Evolutionary conservation across 1,140 invertebrate species (phyloP).

Genomic region (Lutraria rhynchaena): DNA sequence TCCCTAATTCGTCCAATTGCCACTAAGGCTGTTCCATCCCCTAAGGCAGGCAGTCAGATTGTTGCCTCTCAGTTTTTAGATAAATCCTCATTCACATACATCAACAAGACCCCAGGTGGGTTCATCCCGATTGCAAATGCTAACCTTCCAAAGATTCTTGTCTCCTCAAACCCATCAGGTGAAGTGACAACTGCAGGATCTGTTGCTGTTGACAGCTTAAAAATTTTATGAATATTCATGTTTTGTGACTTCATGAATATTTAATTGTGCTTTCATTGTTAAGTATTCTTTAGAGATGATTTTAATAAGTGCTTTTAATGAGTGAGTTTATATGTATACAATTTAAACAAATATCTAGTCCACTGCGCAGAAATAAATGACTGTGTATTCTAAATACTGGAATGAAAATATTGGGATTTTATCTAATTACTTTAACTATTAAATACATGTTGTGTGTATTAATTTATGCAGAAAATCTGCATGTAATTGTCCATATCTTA

Average conservation of each 20-base stretch:
- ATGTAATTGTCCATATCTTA: too few species aligned
- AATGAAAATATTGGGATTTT: too few species aligned
- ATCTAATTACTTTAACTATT: too few species aligned
- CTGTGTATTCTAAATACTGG: too few species aligned
- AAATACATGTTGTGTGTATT: too few species aligned
- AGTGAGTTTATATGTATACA: too few species aligned
- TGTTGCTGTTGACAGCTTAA: conserved; percentile 38
- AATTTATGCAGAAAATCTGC: too few species aligned
- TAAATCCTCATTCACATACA: conserved; percentile 15
- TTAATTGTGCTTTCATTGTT: conserved; percentile 56
- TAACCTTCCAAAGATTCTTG: conserved; percentile 9
- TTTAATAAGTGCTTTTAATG: conserved; percentile 58
- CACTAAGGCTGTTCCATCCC: conserved; percentile 36
- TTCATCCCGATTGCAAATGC: conserved; percentile 46
- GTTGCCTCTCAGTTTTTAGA: conserved; percentile 24
- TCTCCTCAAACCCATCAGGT: background rate
- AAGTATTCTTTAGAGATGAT: conserved; percentile 54
- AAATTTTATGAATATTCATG: background rate
- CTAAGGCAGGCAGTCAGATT: conserved; percentile 22
- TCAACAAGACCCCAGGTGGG: conserved; percentile 16
- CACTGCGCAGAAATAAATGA: too few species aligned
- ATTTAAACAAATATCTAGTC: too few species aligned
- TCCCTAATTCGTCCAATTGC: conserved; percentile 44
- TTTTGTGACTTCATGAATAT: background rate
- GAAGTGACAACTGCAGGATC: conserved; percentile 6